Evolutionary conservation across 1,140 invertebrate species (phyloP).

Genomic region (Geopemphigus sp.): DNA sequence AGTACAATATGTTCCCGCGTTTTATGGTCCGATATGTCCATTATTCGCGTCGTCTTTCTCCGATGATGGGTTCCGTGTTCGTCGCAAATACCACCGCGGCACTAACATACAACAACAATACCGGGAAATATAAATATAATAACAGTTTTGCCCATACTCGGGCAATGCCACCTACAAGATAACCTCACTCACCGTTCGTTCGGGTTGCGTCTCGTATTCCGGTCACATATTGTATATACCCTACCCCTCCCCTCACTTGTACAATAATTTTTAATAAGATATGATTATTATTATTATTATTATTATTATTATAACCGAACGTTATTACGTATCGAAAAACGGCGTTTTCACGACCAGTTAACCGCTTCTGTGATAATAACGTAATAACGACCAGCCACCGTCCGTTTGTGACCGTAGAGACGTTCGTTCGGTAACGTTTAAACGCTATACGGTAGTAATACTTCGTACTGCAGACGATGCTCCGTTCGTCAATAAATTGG

Average conservation of each 20-base stretch:
- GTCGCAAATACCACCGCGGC: conserved; percentile 19
- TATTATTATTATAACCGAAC: not conserved
- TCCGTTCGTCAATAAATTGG: no score
- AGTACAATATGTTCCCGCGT: conserved; percentile 15
- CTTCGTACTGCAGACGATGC: no score
- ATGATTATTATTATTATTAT: no score
- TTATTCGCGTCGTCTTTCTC: conserved; percentile 23
- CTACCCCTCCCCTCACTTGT: no score
- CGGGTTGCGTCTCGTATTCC: conserved; percentile 25
- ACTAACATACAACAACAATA: conserved; percentile 31
- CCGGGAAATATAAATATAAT: conserved; percentile 43
- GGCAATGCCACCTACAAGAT: conserved; percentile 46
- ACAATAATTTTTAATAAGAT: no score
- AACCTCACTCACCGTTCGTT: not conserved
- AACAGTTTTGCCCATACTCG: conserved; percentile 43
- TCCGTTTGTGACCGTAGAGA: no score
- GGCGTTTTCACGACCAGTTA: conserved; percentile 18
- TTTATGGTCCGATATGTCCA: conserved; percentile 42
- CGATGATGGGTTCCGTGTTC: conserved; percentile 11
- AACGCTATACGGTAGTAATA: no score
- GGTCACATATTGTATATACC: conserved; percentile 25
- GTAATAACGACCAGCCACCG: no score
- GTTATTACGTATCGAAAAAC: conserved; percentile 44
- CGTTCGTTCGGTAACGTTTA: no score
- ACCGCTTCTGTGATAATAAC: no score